Base-by-base conservation (phyloP, 2,888 invertebrate species). In the Caenorhabditis zanzibari region DNA sequence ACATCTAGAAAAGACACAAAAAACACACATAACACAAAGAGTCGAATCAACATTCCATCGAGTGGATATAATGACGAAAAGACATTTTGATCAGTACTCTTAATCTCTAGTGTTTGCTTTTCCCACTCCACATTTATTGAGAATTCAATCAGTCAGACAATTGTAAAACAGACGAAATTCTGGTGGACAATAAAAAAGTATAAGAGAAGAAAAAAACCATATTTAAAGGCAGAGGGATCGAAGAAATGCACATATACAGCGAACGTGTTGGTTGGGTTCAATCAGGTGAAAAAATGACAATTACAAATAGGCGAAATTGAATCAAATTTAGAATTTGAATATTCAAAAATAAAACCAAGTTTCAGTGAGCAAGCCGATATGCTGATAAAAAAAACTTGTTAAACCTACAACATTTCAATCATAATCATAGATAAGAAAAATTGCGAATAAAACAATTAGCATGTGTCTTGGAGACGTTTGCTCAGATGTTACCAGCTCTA, bases 81-180 rank as follows among this genome's bases (percentile, higher is more conserved):
- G 79, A 71, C n/a, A 79, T 59, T 38, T 38, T 79, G 79, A 79
- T 63, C 71, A 56, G 63, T 52, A 49, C 61, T 54, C 69, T 38
- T 44, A 59, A 63, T 68, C 35, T 59, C 47, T 41, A 81, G 32
- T 81, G 69, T 81, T 81, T 81, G 74, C 54, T 75, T 58, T 61
- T 73, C 68, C 59, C 66, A 69, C 71, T 80, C 66, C 49, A 58
- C 68, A 80, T 73, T 80, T 73, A 80, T 80, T 73, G 66, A 58
- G 69, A 44, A 66, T 80, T 32, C 63, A 54, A 63, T 63, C 38
- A 38, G 9, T 22, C 32, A 22, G 66, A 66, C 66, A 66, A 38
- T 26, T 66, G 32, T 52, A n/a, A 66, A 35, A 14, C 49, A 19
- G 54, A 26, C 14, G 14, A 26, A 26, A 54, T 54, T 54, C 26